Evolutionary conservation across 2,113 vertebrate species (phyloP).

Genomic region (Scopus umbretta): DNA sequence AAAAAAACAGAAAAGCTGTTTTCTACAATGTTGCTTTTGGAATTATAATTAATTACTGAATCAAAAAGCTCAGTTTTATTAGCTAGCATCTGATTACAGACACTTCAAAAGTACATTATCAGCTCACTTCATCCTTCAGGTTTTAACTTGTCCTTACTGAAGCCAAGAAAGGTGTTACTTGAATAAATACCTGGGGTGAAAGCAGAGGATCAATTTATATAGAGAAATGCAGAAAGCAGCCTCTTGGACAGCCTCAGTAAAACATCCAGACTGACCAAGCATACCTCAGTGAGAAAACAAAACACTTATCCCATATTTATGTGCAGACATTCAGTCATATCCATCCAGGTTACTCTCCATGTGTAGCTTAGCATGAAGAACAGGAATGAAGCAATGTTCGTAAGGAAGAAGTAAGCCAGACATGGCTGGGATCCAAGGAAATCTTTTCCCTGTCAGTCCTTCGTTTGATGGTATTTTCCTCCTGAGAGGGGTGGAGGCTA

Average conservation of each 20-base stretch:
- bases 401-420: not conserved
- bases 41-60: not conserved
- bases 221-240: not conserved
- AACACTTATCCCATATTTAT: not conserved
- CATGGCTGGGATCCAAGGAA: not conserved
- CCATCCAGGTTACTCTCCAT: not conserved
- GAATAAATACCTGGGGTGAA: not conserved
- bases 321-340: not conserved
- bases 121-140: not conserved
- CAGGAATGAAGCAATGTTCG: not conserved
- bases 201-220: not conserved
- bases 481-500: not conserved
- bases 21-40: not conserved
- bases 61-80: not conserved
- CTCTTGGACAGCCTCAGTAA: not conserved
- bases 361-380: not conserved
- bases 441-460: not conserved
- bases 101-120: not conserved
- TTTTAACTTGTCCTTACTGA: not conserved
- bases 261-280: not conserved
- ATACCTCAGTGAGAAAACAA: not conserved
- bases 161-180: not conserved
- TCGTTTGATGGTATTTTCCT: not conserved
- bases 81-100: not conserved
- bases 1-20: rapidly evolving